These are phyloP conservation scores for Nansenia antarctica DNA, from an alignment of 2,113 vertebrate genomes.

Conservation along the genomic window DNA sequence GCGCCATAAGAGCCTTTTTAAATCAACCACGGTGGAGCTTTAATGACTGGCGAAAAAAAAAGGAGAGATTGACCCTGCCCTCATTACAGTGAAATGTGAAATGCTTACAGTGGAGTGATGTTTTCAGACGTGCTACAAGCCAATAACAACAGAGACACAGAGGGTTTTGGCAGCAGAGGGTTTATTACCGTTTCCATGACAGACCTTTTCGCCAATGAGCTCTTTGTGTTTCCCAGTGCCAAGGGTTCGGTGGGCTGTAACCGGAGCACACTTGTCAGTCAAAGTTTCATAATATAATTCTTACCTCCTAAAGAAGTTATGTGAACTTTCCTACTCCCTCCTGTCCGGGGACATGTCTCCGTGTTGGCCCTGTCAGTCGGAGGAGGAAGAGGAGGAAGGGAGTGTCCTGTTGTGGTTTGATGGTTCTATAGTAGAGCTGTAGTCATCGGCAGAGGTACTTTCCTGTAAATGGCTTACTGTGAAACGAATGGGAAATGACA, in stretches of 20 bases:
- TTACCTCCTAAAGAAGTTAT: constrained; percentile 48
- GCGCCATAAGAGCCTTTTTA: background rate
- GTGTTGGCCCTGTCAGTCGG: constrained; percentile 13
- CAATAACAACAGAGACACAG: constrained; percentile 55
- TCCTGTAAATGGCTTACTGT: too few species aligned
- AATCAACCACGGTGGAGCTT: background rate
- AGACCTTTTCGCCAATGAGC: constrained; percentile 57
- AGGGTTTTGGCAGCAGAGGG: constrained; percentile 36
- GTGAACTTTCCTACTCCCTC: constrained; percentile 58
- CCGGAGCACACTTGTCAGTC: constrained; percentile 62
- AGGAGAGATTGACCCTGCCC: constrained; percentile 38
- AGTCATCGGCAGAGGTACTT: too few species aligned
- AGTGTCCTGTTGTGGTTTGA: background rate
- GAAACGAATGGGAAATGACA: background rate
- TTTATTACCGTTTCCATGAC: constrained; percentile 42
- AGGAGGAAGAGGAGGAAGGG: background rate
- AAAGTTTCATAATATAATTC: constrained; percentile 56
- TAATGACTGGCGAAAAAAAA: constrained; percentile 29
- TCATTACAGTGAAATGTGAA: constrained; percentile 56
- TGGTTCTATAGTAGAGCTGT: background rate
- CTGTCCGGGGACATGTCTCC: too few species aligned
- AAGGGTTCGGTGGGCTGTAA: constrained; percentile 51
- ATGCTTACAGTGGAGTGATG: constrained; percentile 40
- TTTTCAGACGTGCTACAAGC: constrained; percentile 52
- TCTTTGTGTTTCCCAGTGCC: constrained; percentile 58